Conservation (phyloP, 2,888 invertebrate genomes). For the Pelosia muscerda region DNA sequence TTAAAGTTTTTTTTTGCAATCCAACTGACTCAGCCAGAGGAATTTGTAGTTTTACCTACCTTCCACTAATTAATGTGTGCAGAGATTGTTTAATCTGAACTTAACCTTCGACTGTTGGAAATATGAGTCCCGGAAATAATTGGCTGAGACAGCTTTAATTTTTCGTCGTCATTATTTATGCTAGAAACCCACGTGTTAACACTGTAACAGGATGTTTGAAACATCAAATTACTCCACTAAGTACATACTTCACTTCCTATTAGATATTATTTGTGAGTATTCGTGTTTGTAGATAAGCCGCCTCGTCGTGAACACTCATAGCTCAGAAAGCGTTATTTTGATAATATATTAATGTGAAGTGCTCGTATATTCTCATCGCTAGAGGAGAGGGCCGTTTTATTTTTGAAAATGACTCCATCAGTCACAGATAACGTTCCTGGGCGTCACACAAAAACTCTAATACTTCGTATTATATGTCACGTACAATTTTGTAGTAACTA, state of each 20-base stretch:
- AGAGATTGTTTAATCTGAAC: slow-evolving; percentile 34
- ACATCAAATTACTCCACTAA: slow-evolving; percentile 74
- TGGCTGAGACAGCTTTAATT: slow-evolving; percentile 67
- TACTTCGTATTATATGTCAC: slow-evolving; percentile 73
- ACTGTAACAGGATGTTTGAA: slow-evolving; percentile 82
- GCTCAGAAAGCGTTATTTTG: slow-evolving; percentile 75
- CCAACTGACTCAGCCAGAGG: slow-evolving; percentile 32
- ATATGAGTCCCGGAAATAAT: slow-evolving; percentile 66
- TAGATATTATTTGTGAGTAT: slow-evolving; percentile 79
- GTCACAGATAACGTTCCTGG: slow-evolving; percentile 78
- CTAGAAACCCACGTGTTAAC: slow-evolving; percentile 77
- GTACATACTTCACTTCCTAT: slow-evolving; percentile 80
- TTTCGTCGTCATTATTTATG: slow-evolving; percentile 78
- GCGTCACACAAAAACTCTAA: slow-evolving; percentile 75
- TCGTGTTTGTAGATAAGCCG: slow-evolving; percentile 74
- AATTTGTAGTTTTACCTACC: slow-evolving; percentile 23
- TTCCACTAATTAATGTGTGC: slow-evolving; percentile 23
- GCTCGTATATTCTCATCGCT: slow-evolving; percentile 74
- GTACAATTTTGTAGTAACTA: slow-evolving; percentile 72
- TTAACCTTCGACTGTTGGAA: slow-evolving; percentile 43
- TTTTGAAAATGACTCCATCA: slow-evolving; percentile 84
- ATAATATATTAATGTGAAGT: slow-evolving; percentile 81
- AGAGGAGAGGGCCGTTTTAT: slow-evolving; percentile 78
- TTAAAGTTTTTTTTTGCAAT: slow-evolving; percentile 63
- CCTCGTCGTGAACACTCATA: slow-evolving; percentile 53